Conservation (phyloP, 2,888 invertebrate genomes). For the Blastobasis lacticolella region DNA sequence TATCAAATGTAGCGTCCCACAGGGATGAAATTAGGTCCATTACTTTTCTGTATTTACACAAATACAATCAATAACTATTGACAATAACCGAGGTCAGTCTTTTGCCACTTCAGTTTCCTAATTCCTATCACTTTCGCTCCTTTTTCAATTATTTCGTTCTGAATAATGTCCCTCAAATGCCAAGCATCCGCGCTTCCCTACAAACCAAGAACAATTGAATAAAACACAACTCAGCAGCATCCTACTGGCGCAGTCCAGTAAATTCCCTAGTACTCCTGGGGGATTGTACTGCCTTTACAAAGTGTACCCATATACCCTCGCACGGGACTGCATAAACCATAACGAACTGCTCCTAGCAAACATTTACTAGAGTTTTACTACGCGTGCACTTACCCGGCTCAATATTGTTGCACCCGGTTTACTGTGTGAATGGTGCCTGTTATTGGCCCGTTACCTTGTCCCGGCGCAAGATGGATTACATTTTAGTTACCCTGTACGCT, state of each 20-base stretch:
- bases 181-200: no score
- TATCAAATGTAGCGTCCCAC: no score
- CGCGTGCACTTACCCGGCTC: constrained; percentile 4
- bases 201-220: neutral
- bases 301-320: neutral
- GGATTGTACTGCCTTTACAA: neutral
- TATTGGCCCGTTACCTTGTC: neutral
- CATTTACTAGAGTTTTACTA: constrained; percentile 2
- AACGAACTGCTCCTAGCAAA: constrained; percentile 1
- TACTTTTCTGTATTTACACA: no score
- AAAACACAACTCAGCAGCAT: neutral
- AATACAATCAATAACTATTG: no score
- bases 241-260: neutral
- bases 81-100: no score
- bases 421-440: neutral
- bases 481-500: constrained; percentile 1
- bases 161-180: no score
- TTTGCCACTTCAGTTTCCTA: no score
- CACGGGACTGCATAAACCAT: neutral
- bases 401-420: constrained; percentile 5
- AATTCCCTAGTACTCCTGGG: no score
- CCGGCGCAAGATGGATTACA: neutral
- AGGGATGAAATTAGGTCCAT: no score
- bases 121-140: no score
- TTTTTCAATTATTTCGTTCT: no score